Evolutionary conservation across 2,797 vertebrate genomes (phyloP).

Genomic region (Malurus leucopterus): DNA sequence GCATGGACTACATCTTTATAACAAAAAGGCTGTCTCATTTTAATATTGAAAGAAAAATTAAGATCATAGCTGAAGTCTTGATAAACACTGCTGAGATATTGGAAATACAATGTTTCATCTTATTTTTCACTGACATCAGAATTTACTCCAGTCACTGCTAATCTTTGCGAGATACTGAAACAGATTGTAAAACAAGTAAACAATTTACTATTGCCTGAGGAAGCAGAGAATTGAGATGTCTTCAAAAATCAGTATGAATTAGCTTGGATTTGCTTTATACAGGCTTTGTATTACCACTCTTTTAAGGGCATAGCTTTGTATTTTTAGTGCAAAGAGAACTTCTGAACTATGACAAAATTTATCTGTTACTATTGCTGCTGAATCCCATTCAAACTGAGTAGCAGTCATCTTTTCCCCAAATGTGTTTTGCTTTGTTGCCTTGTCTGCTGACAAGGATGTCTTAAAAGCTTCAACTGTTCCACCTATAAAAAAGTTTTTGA

Average conservation of each 20-base stretch:
- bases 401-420: not conserved
- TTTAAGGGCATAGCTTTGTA: fast-evolving
- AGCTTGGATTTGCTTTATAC: not conserved
- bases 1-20: not conserved
- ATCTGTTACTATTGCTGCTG: not conserved
- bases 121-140: not conserved
- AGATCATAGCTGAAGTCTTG: not conserved
- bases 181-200: not conserved
- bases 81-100: not conserved
- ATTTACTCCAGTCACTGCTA: not conserved
- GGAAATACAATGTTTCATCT: not conserved
- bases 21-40: not conserved
- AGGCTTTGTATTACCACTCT: not conserved
- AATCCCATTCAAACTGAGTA: not conserved
- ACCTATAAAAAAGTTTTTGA: not conserved
- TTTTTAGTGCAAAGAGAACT: not conserved
- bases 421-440: not conserved
- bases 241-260: not conserved
- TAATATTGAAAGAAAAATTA: not conserved
- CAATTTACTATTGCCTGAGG: not conserved
- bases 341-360: not conserved
- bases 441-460: not conserved
- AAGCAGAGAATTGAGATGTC: not conserved
- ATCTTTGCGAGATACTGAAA: not conserved
- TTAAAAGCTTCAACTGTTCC: not conserved